Conservation (phyloP, 2,888 invertebrate species). For the Falcaria lacertinaria region DNA sequence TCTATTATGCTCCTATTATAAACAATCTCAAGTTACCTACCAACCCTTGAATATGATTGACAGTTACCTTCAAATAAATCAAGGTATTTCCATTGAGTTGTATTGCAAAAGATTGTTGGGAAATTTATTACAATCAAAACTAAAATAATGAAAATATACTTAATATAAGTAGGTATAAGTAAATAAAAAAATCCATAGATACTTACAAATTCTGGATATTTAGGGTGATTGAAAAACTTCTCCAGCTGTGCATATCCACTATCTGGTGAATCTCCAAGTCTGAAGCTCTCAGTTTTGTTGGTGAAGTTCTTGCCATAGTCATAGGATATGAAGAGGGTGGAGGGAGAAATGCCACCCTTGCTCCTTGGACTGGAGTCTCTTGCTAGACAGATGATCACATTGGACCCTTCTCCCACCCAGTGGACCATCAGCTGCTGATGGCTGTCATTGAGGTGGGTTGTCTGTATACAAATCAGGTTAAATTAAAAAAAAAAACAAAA, state of each 20-base stretch:
- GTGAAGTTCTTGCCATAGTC: slow-evolving; percentile 91
- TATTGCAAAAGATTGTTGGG: too few species aligned
- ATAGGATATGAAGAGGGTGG: slow-evolving; percentile 91
- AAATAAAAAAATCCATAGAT: too few species aligned
- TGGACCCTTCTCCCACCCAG: slow-evolving; percentile 93
- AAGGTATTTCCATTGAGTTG: too few species aligned
- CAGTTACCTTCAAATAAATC: too few species aligned
- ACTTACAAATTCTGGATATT: slow-evolving; percentile 89
- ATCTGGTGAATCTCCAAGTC: slow-evolving; percentile 68
- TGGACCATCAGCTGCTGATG: slow-evolving; percentile 95
- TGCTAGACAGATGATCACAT: slow-evolving; percentile 92
- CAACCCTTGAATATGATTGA: too few species aligned
- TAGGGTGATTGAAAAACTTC: slow-evolving; percentile 92
- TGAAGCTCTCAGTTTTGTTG: slow-evolving; percentile 85
- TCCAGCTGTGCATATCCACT: slow-evolving; percentile 85
- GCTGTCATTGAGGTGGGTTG: slow-evolving; percentile 88
- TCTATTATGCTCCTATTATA: too few species aligned
- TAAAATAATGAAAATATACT: too few species aligned
- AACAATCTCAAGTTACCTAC: too few species aligned
- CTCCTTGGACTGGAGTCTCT: slow-evolving; percentile 82
- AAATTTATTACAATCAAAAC: too few species aligned
- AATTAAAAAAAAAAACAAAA: too few species aligned
- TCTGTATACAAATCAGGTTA: too few species aligned
- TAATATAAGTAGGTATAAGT: too few species aligned
- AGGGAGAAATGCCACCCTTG: slow-evolving; percentile 82